Percentiles rank a stretch among this genome's conserved stretches.
Conservation (phyloP, 2,888 invertebrate species). For the Petrolisthes cinctipes region DNA sequence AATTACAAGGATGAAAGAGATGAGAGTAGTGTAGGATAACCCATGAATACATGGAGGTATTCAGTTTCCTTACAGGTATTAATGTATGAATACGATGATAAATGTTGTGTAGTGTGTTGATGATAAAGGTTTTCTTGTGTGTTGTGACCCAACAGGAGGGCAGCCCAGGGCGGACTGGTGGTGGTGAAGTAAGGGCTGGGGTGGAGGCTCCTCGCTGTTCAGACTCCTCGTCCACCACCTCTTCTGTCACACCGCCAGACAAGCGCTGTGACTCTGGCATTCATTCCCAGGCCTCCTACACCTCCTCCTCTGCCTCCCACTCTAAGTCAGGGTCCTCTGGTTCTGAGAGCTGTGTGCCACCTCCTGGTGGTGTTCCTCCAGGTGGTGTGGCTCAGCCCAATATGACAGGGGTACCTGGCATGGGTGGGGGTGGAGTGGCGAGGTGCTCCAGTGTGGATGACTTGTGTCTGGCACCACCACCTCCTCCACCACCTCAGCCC, state of each 20-base stretch:
- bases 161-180: slow-evolving; percentile 53
- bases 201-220: slow-evolving; percentile 49
- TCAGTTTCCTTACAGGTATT: too few species aligned
- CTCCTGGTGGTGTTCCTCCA: slow-evolving; percentile 41
- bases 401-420: background rate
- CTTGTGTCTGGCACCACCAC: slow-evolving; percentile 48
- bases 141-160: slow-evolving; percentile 35
- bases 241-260: slow-evolving; percentile 64
- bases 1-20: too few species aligned
- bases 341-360: slow-evolving; percentile 62
- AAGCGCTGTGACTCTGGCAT: slow-evolving; percentile 65
- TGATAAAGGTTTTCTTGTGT: too few species aligned
- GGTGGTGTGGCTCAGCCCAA: slow-evolving; percentile 6
- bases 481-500: slow-evolving; percentile 54
- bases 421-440: slow-evolving; percentile 27
- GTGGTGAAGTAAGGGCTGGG: slow-evolving; percentile 24
- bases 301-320: slow-evolving; percentile 63
- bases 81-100: too few species aligned
- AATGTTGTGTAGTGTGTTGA: too few species aligned
- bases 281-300: slow-evolving; percentile 64
- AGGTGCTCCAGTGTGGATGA: slow-evolving; percentile 64
- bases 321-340: slow-evolving; percentile 65
- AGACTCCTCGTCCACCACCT: slow-evolving; percentile 59
- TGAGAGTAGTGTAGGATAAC: too few species aligned
- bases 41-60: too few species aligned